These are phyloP conservation scores for Melinopterus prodromus DNA, from an alignment of 2,888 invertebrate species.

Conservation along the genomic window DNA sequence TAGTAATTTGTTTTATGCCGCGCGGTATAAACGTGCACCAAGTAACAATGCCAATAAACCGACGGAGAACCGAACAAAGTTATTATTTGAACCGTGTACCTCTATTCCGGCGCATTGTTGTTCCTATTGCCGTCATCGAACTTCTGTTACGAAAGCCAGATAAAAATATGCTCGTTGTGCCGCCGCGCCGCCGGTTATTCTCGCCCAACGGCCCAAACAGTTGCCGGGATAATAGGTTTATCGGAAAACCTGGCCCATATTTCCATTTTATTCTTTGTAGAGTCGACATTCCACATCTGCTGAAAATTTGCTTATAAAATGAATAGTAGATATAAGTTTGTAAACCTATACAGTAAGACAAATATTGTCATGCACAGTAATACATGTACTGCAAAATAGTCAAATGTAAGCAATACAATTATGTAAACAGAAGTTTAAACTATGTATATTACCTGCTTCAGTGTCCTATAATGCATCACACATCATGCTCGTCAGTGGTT, in stretches of 20 bases:
- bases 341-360: background rate
- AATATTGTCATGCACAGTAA: too few species aligned
- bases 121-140: background rate
- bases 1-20: background rate
- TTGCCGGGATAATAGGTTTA: background rate
- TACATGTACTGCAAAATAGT: too few species aligned
- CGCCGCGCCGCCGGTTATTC: background rate
- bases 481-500: too few species aligned
- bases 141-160: background rate
- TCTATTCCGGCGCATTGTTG: slow-evolving; percentile 4
- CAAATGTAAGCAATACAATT: too few species aligned
- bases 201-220: background rate
- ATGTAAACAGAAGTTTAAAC: too few species aligned
- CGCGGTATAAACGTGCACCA: background rate
- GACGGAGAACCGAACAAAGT: background rate
- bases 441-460: too few species aligned
- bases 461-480: too few species aligned
- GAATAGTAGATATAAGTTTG: background rate
- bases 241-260: background rate
- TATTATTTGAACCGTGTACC: background rate
- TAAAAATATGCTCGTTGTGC: background rate
- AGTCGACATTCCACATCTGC: background rate
- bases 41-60: slow-evolving; percentile 4
- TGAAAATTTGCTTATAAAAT: background rate
- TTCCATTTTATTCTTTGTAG: background rate